These are phyloP conservation scores for Muricea muricata DNA, from an alignment of 92 coral and sea anemone species.

Conservation along the genomic window DNA sequence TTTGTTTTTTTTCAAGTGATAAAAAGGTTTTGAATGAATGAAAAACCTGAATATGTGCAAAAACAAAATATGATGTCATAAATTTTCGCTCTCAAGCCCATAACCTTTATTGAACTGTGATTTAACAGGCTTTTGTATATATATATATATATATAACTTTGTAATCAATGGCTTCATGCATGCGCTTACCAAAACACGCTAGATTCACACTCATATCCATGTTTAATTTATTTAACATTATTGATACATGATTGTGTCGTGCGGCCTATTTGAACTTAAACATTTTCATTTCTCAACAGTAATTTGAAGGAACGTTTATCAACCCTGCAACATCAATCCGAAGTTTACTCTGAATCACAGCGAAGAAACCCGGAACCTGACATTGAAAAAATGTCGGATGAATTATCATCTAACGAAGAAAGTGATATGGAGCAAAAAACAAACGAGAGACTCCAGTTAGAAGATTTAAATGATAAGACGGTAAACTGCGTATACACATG, in stretches of 20 bases:
- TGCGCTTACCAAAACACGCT: too few relatives aligned
- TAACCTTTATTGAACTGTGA: too few relatives aligned
- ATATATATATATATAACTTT: too few relatives aligned
- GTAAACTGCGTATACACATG: background rate
- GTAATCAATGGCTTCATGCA: too few relatives aligned
- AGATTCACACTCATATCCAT: too few relatives aligned
- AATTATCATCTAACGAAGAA: constrained; percentile 24
- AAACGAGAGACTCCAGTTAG: constrained; percentile 2
- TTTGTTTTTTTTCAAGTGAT: too few relatives aligned
- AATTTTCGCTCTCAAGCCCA: too few relatives aligned
- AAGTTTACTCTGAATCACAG: background rate
- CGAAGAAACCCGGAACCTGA: background rate
- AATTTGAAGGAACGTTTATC: constrained; percentile 24
- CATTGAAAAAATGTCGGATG: background rate
- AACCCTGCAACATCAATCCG: background rate
- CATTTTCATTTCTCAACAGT: background rate
- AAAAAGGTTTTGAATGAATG: too few relatives aligned
- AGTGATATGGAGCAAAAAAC: background rate
- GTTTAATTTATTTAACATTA: too few relatives aligned
- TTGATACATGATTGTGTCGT: background rate
- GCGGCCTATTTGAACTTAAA: background rate
- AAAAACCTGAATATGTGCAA: too few relatives aligned
- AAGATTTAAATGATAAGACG: constrained; percentile 34
- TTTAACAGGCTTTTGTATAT: too few relatives aligned
- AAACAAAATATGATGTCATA: too few relatives aligned